Evolutionary conservation across 1,140 invertebrate species (phyloP).

Genomic region (Nixonia krombeini): DNA sequence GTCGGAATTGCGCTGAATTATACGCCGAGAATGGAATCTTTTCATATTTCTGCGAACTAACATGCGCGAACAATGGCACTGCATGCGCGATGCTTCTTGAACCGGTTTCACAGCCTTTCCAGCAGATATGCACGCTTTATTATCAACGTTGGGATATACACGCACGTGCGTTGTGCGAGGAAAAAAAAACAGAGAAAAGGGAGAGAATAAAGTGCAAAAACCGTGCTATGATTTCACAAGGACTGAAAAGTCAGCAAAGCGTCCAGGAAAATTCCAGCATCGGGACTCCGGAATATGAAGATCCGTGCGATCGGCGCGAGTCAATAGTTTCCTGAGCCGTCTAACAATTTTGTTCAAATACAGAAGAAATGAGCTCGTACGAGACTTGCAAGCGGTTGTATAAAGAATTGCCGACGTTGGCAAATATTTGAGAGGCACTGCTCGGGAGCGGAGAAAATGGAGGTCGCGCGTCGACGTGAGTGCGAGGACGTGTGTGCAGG

Average conservation of each 20-base stretch:
- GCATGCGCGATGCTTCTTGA: no score
- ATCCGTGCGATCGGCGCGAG: constrained; percentile 26
- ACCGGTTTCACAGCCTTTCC: no score
- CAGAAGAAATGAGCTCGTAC: constrained; percentile 38
- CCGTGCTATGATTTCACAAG: no score
- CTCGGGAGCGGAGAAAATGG: constrained; percentile 26
- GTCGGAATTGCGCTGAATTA: constrained; percentile 8
- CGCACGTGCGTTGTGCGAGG: no score
- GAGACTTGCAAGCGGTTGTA: constrained; percentile 36
- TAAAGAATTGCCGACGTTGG: constrained; percentile 38
- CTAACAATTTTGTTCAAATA: constrained; percentile 37
- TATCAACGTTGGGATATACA: no score
- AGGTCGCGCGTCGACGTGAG: constrained; percentile 23
- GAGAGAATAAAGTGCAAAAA: no score
- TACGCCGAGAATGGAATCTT: not conserved
- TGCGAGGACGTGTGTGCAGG: constrained; percentile 31
- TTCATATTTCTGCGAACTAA: not conserved
- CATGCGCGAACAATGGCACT: no score
- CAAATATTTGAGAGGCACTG: constrained; percentile 42
- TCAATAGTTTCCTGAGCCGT: constrained; percentile 39
- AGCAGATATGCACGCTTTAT: no score
- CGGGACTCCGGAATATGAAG: constrained; percentile 27
- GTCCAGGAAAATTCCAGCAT: no score
- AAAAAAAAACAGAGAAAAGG: no score
- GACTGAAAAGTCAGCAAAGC: no score